Evolutionary conservation across 2,797 vertebrate genomes (phyloP).

Genomic region (Streptopelia turtur): DNA sequence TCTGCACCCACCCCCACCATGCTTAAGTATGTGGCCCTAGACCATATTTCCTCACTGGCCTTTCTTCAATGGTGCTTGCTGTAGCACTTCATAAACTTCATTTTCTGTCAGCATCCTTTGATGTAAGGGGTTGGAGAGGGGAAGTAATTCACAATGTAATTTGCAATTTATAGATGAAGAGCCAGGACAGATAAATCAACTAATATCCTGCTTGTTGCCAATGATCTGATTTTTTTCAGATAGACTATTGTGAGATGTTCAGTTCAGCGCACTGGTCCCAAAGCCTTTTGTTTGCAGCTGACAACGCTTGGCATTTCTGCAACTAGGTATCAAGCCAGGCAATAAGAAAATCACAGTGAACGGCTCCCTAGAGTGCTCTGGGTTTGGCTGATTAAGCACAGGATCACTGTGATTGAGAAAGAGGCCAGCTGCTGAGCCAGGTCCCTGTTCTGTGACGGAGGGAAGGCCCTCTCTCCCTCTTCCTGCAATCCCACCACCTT

Average conservation of each 20-base stretch:
- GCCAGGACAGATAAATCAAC: neutral
- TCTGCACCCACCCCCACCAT: accelerated
- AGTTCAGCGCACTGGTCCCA: neutral
- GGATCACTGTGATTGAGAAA: neutral
- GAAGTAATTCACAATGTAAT: neutral
- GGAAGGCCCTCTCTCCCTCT: neutral
- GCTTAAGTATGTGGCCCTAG: neutral
- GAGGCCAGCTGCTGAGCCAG: neutral
- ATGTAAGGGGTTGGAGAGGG: neutral
- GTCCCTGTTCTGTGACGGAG: neutral
- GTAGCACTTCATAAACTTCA: neutral
- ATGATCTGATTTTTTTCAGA: neutral
- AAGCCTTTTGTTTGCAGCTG: neutral
- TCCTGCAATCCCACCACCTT: neutral
- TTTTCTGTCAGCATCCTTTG: neutral
- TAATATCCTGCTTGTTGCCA: neutral
- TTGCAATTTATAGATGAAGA: neutral
- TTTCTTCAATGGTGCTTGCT: neutral
- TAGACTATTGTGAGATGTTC: neutral
- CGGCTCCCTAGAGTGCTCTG: neutral
- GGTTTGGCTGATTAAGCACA: neutral
- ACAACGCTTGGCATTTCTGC: neutral
- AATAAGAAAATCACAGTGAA: neutral
- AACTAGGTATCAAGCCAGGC: neutral
- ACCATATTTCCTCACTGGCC: neutral